A percentile compares a stretch with the other conserved stretches of the same genome.
These are phyloP conservation scores for Echinops telfairi DNA, from an alignment of 2,113 vertebrate genomes.

Conservation along the genomic window DNA sequence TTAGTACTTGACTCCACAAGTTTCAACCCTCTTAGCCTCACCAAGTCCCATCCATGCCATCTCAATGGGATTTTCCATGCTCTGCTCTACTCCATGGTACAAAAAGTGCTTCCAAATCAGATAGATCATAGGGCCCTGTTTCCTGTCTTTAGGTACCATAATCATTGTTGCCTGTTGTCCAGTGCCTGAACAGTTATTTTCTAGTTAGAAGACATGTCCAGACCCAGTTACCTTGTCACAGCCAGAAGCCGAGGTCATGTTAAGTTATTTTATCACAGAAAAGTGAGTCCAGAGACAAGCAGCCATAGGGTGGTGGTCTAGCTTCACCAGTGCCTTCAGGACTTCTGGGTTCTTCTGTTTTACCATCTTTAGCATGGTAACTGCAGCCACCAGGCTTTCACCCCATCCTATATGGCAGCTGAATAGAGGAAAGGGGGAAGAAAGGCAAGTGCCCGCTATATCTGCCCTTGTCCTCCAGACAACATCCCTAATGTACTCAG, in stretches of 20 bases:
- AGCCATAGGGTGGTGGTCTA: not conserved
- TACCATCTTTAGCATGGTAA: not conserved
- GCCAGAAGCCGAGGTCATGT: not conserved
- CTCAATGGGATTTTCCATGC: not conserved
- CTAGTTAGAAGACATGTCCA: not conserved
- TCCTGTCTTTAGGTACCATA: not conserved
- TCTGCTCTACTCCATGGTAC: not conserved
- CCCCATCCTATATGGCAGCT: not conserved
- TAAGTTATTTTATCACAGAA: not conserved
- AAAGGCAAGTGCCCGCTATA: not conserved
- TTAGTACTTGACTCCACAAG: not conserved
- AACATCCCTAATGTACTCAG: not conserved
- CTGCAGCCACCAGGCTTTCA: not conserved
- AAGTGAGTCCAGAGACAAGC: not conserved
- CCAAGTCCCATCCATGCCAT: not conserved
- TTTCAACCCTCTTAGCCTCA: not conserved
- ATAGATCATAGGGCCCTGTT: not conserved
- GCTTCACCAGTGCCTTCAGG: not conserved
- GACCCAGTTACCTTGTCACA: not conserved
- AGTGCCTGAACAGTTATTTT: not conserved
- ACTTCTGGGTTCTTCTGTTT: not conserved
- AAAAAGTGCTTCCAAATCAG: not conserved
- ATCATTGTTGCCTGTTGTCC: not conserved
- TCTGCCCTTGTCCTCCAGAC: slow-evolving; percentile 18
- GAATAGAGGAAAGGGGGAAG: not conserved